Evolutionary conservation across 2,113 vertebrate genomes (phyloP), one percentile per base, ranked within the genome.

Genomic region (Onychorhynchus coronatus): DNA sequence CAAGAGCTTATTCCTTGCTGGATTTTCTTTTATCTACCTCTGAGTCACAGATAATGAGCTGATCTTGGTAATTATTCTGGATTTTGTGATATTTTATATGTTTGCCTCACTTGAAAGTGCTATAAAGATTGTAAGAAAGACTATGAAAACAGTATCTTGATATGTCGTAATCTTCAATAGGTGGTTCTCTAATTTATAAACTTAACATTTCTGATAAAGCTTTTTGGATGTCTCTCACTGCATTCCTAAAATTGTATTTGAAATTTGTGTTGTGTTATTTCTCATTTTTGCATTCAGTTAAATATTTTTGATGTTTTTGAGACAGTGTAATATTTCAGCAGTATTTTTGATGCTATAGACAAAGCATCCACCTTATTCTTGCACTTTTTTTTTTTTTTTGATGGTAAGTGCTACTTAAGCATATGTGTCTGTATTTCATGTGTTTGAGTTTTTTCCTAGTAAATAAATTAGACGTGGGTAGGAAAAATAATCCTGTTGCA

Each of bases 11-110:
- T 83, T 82, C 35, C 83, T 85, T 67, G 31, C 78, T 91, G 42
- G n/a, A 65, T 90, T 95, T 96, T 93, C 74, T 90, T 93, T 86
- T 90, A 96, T 74, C 70, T 91, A 61, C 39, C 53, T 89, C 75
- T 94, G 86, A 96, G 72, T 91, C 90, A 89, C 44, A 85, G 82
- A 95, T 96, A 96, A 95, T 94, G 93, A 97, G 85, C 63, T 93
- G 93, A 93, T 88, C 87, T 94, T 77, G 52, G 58, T 86, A 95
- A 95, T 95, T 95, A 93, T 70, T 68, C 53, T 84, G 77, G 66
- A 93, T 95, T 97, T 96, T 92, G 30, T 93, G 79, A 49, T 85
- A 88, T 91, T 95, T 90, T 62, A 35, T 46, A n/a, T 75, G 68
- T 88, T 93, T 94, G 37, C 91, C 83, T 93, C 91, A 73, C 81